Percentiles rank a stretch among this genome's conserved stretches.
These are phyloP conservation scores for Rutpela maculata DNA, from an alignment of 2,888 invertebrate species.

Conservation along the genomic window DNA sequence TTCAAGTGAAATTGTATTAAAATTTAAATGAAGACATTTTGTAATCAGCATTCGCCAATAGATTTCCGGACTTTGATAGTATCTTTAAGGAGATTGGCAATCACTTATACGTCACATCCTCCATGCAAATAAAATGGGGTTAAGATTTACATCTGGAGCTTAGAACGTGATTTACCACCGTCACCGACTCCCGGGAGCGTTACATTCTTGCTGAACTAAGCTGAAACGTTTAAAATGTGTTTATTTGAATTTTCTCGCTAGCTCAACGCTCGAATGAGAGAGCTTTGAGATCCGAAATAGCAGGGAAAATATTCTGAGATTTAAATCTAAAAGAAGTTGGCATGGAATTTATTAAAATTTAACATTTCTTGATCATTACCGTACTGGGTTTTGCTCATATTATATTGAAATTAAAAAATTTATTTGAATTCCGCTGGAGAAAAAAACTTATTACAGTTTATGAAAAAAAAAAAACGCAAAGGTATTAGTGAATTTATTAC, in stretches of 20 bases:
- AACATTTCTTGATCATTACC: neutral
- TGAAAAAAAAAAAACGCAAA: no score
- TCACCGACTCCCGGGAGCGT: conserved; percentile 54
- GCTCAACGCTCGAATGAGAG: conserved; percentile 54
- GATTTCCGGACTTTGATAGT: conserved; percentile 71
- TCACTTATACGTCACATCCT: conserved; percentile 73
- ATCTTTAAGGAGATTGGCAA: conserved; percentile 71
- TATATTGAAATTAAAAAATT: no score
- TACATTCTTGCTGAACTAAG: conserved; percentile 65
- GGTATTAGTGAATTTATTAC: no score
- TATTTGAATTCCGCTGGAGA: no score
- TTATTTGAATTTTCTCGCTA: conserved; percentile 70
- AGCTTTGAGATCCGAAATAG: conserved; percentile 27
- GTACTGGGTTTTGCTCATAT: neutral
- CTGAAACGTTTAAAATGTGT: conserved; percentile 70
- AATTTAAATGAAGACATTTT: conserved; percentile 74
- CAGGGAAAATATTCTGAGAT: neutral
- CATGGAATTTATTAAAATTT: neutral
- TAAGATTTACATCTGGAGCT: conserved; percentile 68
- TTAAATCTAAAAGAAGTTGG: neutral
- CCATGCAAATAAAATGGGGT: conserved; percentile 74
- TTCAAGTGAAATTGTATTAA: conserved; percentile 70
- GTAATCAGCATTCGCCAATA: conserved; percentile 73
- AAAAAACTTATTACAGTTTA: no score
- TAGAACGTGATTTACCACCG: conserved; percentile 67